Percentiles rank a stretch among this genome's conserved stretches.
Evolutionary conservation across 1,140 invertebrate species (phyloP).

Genomic region (Drosophila parvula): DNA sequence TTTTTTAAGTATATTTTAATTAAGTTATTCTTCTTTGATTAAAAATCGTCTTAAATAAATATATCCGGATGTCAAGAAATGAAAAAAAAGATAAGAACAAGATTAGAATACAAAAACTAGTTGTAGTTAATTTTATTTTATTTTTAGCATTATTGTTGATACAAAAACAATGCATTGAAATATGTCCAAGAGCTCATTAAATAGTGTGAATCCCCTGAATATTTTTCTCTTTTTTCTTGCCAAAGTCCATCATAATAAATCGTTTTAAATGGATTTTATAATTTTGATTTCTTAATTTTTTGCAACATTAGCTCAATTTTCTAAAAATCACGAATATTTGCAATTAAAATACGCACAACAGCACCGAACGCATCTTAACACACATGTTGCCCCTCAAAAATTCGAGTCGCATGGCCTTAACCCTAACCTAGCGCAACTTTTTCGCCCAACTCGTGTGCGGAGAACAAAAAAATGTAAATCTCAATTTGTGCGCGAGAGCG

Average conservation of each 20-base stretch:
- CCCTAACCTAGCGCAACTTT: conserved; percentile 75
- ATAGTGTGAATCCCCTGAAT: neutral
- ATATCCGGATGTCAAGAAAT: too few species aligned
- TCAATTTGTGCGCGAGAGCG: conserved; percentile 14
- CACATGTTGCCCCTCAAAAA: conserved; percentile 32
- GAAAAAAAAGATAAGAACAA: too few species aligned
- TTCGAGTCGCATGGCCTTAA: conserved; percentile 65
- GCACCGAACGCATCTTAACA: conserved; percentile 21
- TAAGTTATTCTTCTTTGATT: too few species aligned
- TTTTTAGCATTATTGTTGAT: too few species aligned
- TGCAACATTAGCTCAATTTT: neutral
- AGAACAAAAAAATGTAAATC: conserved; percentile 13
- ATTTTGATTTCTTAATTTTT: neutral
- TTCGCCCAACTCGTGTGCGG: conserved; percentile 33
- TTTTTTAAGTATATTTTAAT: too few species aligned
- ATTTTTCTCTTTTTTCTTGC: neutral
- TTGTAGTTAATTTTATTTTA: too few species aligned
- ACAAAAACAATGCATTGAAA: too few species aligned
- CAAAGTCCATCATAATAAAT: neutral
- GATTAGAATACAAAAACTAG: too few species aligned
- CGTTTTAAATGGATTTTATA: neutral
- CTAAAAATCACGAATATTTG: neutral
- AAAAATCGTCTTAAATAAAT: too few species aligned
- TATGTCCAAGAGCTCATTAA: neutral
- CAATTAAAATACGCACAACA: neutral